phyloP scores from a whole-genome alignment of 2,113 vertebrate species.

The Tringa solitaria region DNA sequence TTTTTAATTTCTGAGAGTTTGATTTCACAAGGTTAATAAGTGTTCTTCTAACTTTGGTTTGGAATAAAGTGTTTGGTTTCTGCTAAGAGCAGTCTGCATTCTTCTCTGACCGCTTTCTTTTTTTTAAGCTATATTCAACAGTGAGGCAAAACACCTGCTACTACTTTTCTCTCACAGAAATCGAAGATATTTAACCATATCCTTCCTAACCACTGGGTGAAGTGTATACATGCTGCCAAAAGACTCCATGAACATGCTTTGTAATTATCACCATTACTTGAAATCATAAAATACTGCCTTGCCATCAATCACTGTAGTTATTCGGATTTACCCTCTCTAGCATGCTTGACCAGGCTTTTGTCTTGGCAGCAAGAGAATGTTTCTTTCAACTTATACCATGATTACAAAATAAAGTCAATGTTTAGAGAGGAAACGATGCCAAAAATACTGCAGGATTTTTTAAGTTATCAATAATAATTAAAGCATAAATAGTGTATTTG shows the following conservation, averaged over 20 bases:
- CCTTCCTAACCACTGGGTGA: background rate
- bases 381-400: background rate
- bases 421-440: background rate
- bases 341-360: background rate
- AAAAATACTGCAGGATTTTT: background rate
- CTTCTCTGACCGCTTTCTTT: background rate
- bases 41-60: background rate
- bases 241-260: background rate
- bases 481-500: background rate
- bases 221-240: background rate
- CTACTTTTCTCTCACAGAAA: background rate
- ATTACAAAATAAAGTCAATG: background rate
- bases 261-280: background rate
- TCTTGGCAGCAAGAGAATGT: background rate
- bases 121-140: background rate
- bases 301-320: background rate
- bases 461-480: background rate
- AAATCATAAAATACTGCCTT: background rate
- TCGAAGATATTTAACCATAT: background rate
- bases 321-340: background rate
- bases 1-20: background rate
- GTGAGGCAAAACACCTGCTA: conserved; percentile 40
- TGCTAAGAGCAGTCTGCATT: conserved; percentile 21
- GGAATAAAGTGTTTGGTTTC: conserved; percentile 48
- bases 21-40: background rate